Evolutionary conservation across 1,140 invertebrate species (phyloP).

Genomic region (Cyphomyrmex costatus): DNA sequence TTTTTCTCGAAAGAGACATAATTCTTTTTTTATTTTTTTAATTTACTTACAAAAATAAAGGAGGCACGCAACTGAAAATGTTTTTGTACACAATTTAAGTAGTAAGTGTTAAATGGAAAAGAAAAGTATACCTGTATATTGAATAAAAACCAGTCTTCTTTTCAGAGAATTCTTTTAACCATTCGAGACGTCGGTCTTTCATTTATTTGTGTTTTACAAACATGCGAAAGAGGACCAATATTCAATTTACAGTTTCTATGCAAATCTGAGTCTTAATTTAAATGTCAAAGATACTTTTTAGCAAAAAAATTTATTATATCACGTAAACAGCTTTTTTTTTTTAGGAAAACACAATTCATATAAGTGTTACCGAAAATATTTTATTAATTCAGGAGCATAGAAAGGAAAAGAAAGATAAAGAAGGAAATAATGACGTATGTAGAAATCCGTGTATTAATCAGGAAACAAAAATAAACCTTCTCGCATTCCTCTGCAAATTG

Average conservation of each 20-base stretch:
- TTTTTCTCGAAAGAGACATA: background rate
- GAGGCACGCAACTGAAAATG: background rate
- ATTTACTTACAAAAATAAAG: background rate
- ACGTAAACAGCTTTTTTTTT: background rate
- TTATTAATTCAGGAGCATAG: background rate
- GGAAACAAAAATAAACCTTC: background rate
- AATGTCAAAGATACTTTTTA: background rate
- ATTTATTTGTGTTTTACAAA: background rate
- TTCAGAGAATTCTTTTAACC: background rate
- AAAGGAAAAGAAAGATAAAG: background rate
- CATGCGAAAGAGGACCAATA: background rate
- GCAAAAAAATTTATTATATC: conserved; percentile 7
- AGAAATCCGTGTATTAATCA: background rate
- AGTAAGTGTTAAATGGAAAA: background rate
- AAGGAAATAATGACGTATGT: background rate
- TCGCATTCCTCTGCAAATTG: background rate
- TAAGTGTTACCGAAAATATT: conserved; percentile 3
- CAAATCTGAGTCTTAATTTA: background rate
- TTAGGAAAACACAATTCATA: background rate
- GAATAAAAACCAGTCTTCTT: background rate
- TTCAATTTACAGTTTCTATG: conserved; percentile 15
- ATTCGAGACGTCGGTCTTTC: background rate
- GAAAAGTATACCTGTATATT: conserved; percentile 3
- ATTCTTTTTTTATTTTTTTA: background rate
- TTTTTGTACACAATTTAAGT: background rate